phyloP scores from a whole-genome alignment of 1,140 invertebrate genomes.

The Chlorops oryzae region DNA sequence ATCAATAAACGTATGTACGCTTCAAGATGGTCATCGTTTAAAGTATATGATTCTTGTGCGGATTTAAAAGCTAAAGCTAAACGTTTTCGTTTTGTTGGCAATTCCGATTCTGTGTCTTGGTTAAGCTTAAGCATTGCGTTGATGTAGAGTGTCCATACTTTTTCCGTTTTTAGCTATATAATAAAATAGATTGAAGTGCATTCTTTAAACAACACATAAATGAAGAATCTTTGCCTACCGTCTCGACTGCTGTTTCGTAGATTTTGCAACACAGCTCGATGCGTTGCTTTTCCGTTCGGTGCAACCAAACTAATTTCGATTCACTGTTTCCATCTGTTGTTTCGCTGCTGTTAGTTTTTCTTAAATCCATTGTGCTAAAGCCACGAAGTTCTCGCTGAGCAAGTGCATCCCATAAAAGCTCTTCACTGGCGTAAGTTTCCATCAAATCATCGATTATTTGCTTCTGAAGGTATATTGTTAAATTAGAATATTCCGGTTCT shows the following conservation, averaged over 20 bases:
- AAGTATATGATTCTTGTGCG: conserved; percentile 30
- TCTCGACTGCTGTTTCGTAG: conserved; percentile 34
- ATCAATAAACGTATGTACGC: conserved; percentile 27
- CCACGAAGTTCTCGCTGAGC: conserved; percentile 39
- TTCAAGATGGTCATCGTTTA: conserved; percentile 32
- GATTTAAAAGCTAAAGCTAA: conserved; percentile 32
- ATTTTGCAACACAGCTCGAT: conserved; percentile 32
- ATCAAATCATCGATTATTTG: conserved; percentile 35
- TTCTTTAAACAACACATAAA: neutral
- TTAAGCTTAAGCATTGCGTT: conserved; percentile 36
- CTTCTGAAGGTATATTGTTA: conserved; percentile 30
- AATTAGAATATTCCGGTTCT: conserved; percentile 18
- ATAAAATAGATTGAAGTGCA: conserved; percentile 1
- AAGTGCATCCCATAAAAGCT: conserved; percentile 32
- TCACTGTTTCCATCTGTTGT: neutral
- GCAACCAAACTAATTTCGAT: conserved; percentile 12
- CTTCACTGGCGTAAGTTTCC: conserved; percentile 29
- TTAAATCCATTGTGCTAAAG: conserved; percentile 27
- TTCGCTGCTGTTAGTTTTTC: conserved; percentile 9
- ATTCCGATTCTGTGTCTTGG: conserved; percentile 24
- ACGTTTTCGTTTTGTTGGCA: conserved; percentile 22
- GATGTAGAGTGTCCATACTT: conserved; percentile 22
- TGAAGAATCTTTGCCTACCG: too few relatives aligned
- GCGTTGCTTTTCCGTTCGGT: conserved; percentile 26
- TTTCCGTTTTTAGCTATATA: conserved; percentile 26